phyloP scores from a whole-genome alignment of 2,888 invertebrate genomes.

The Meganola albula region DNA sequence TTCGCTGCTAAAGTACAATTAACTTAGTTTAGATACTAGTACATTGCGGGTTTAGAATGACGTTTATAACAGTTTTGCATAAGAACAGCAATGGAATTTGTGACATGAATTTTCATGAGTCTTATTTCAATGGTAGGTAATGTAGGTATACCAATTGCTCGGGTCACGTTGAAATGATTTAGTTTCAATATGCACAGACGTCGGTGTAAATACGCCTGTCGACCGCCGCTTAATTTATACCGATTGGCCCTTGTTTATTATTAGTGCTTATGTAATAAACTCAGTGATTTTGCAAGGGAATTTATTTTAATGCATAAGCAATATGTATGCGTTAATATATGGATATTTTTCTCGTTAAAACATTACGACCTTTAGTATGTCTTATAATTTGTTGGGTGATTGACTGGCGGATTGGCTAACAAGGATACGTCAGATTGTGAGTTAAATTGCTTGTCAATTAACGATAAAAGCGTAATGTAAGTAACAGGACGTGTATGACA shows the following conservation, averaged over 20 bases:
- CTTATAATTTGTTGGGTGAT: conserved; percentile 11
- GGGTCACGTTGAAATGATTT: conserved; percentile 64
- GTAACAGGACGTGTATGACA: conserved; percentile 15
- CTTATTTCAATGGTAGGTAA: conserved; percentile 18
- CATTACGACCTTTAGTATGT: conserved; percentile 15
- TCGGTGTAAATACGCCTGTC: conserved; percentile 57
- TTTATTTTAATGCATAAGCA: conserved; percentile 44
- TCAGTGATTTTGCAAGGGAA: conserved; percentile 50
- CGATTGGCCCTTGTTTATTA: conserved; percentile 58
- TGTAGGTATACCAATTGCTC: too few relatives aligned
- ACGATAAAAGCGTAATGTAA: conserved; percentile 14
- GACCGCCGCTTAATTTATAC: conserved; percentile 54
- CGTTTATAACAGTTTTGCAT: background rate
- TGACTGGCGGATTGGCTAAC: conserved; percentile 19
- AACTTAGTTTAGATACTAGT: background rate
- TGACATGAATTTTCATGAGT: conserved; percentile 26
- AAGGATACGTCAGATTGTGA: conserved; percentile 22
- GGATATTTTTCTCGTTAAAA: conserved; percentile 29
- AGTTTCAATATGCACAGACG: conserved; percentile 62
- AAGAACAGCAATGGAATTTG: conserved; percentile 13
- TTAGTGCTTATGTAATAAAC: conserved; percentile 54
- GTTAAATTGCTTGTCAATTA: conserved; percentile 21
- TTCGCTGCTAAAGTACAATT: conserved; percentile 1
- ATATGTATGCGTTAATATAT: conserved; percentile 35
- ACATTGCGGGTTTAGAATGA: conserved; percentile 7